These are phyloP conservation scores for Papilio dardanus DNA, from an alignment of 1,140 invertebrate species.

Conservation along the genomic window DNA sequence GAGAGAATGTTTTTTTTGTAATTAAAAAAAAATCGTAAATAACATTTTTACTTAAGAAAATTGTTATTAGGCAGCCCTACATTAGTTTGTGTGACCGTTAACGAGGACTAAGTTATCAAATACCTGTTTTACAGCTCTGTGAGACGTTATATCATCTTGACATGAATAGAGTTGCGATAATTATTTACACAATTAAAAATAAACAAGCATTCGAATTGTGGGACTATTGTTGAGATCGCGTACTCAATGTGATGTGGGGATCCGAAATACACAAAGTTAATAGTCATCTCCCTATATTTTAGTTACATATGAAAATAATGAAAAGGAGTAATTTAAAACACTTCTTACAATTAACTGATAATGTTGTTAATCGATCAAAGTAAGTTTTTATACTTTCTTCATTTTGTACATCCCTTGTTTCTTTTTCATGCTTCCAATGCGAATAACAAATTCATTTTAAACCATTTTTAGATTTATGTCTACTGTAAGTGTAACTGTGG, in stretches of 20 bases:
- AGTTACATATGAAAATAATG: background rate
- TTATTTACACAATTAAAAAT: background rate
- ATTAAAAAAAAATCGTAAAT: background rate
- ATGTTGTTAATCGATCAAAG: background rate
- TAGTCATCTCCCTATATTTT: background rate
- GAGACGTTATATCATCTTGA: background rate
- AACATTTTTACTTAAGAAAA: background rate
- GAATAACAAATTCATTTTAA: too few species aligned
- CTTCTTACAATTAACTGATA: background rate
- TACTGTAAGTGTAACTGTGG: background rate
- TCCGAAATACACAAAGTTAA: background rate
- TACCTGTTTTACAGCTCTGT: background rate
- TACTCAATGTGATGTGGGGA: background rate
- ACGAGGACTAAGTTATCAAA: background rate
- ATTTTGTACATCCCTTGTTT: too few species aligned
- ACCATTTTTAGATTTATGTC: constrained; percentile 58
- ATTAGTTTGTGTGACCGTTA: background rate
- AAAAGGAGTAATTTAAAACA: background rate
- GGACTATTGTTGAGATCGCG: background rate
- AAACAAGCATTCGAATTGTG: background rate
- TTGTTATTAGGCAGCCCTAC: background rate
- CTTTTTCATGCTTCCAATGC: too few species aligned
- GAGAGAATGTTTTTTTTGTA: too few species aligned
- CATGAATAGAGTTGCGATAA: background rate
- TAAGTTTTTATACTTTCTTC: background rate